A percentile compares a stretch with the other conserved stretches of the same genome.
These are phyloP conservation scores for Hippocampus mohnikei DNA, from an alignment of 2,113 vertebrate genomes.

Conservation along the genomic window DNA sequence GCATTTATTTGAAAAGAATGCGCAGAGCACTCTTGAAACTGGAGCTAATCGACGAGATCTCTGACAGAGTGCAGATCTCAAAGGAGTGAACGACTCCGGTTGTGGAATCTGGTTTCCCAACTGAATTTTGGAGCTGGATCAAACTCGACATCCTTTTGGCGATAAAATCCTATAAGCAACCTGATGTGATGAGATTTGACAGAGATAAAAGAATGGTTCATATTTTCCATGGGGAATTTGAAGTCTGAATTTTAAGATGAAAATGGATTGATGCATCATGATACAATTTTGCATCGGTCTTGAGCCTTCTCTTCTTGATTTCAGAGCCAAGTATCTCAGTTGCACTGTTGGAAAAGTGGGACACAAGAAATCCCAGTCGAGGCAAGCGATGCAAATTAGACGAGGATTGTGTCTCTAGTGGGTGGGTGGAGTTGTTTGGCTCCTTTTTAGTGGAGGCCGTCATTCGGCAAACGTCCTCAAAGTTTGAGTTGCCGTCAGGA, in stretches of 20 bases:
- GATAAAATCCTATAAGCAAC: not conserved
- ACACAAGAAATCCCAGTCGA: constrained; percentile 15
- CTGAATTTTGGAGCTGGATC: not conserved
- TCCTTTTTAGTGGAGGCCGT: constrained; percentile 33
- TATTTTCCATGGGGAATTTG: not conserved
- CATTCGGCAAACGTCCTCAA: constrained; percentile 37
- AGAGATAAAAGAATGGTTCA: not conserved
- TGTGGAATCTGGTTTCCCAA: not conserved
- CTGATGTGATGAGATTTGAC: not conserved
- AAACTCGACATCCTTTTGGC: not conserved
- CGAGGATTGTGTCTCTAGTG: constrained; percentile 51
- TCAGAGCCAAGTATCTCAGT: not conserved
- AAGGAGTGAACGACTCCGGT: not conserved
- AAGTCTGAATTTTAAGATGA: not conserved
- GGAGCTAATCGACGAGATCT: not conserved
- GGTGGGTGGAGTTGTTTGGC: constrained; percentile 64
- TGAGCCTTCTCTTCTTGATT: not conserved
- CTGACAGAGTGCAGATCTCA: not conserved
- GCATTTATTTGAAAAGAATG: not conserved
- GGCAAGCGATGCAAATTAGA: constrained; percentile 52
- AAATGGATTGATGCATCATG: not conserved
- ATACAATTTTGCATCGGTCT: not conserved
- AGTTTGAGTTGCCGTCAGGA: not conserved
- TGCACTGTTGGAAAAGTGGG: constrained; percentile 4
- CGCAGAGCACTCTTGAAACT: not conserved